phyloP scores from a whole-genome alignment of 2,888 invertebrate species.

The Plagiodera versicolora region DNA sequence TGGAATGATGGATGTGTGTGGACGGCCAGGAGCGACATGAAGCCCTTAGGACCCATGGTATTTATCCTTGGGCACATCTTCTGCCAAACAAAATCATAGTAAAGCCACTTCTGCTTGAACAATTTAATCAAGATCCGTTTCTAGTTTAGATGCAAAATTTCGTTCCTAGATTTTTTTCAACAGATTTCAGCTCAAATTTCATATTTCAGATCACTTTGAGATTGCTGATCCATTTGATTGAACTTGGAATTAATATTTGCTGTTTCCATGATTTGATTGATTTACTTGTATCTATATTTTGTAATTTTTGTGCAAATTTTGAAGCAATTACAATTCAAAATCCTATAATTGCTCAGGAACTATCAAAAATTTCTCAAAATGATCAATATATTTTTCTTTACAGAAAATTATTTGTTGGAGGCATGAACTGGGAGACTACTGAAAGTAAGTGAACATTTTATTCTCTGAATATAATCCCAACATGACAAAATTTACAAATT shows the following conservation, averaged over 20 bases:
- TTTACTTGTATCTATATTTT: slow-evolving; percentile 4
- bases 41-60: slow-evolving; percentile 58
- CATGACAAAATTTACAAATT: no score
- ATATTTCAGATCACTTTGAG: slow-evolving; percentile 55
- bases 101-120: slow-evolving; percentile 41
- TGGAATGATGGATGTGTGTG: slow-evolving; percentile 46
- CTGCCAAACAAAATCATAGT: slow-evolving; percentile 52
- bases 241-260: slow-evolving; percentile 49
- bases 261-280: slow-evolving; percentile 38
- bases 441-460: slow-evolving; percentile 81
- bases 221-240: slow-evolving; percentile 56
- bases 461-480: not conserved
- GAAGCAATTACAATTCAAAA: slow-evolving; percentile 1
- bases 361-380: slow-evolving; percentile 35
- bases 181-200: slow-evolving; percentile 31
- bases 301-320: slow-evolving; percentile 6
- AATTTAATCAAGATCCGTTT: slow-evolving; percentile 34
- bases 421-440: slow-evolving; percentile 97
- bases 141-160: slow-evolving; percentile 29
- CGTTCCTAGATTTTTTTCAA: slow-evolving; percentile 30
- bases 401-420: slow-evolving; percentile 99
- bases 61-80: slow-evolving; percentile 60
- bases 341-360: slow-evolving; percentile 35
- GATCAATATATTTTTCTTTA: slow-evolving; percentile 55
- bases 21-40: slow-evolving; percentile 39